Conservation (phyloP, 2,888 invertebrate genomes). For the Melinopterus prodromus region DNA sequence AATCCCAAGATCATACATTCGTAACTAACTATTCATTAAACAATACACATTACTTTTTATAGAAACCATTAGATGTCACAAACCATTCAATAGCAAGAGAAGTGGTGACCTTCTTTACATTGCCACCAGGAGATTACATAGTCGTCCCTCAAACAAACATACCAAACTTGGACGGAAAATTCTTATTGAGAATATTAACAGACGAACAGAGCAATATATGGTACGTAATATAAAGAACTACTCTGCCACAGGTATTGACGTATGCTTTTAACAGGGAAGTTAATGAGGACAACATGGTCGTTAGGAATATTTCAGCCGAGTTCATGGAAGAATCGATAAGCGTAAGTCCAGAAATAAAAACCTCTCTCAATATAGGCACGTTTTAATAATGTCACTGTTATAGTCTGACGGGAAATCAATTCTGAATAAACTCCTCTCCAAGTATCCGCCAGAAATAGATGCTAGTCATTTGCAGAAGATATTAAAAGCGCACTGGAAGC, state of each 20-base stretch:
- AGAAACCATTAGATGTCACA: conserved; percentile 73
- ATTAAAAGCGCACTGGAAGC: conserved; percentile 67
- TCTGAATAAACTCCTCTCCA: conserved; percentile 62
- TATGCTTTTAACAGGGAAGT: conserved; percentile 67
- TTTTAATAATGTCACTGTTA: conserved; percentile 43
- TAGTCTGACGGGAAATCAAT: conserved; percentile 64
- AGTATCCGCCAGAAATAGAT: conserved; percentile 70
- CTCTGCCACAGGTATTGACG: neutral
- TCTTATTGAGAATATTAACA: conserved; percentile 74
- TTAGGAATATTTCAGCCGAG: conserved; percentile 70
- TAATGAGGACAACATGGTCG: conserved; percentile 77
- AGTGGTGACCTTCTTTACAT: conserved; percentile 77
- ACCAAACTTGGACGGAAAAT: conserved; percentile 74
- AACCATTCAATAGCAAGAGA: conserved; percentile 72
- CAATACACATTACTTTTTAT: conserved; percentile 43
- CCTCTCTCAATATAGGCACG: neutral
- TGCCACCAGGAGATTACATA: conserved; percentile 78
- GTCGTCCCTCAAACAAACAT: conserved; percentile 76
- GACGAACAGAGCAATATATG: conserved; percentile 79
- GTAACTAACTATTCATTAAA: neutral
- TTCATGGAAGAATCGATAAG: conserved; percentile 67
- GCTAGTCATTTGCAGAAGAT: conserved; percentile 69
- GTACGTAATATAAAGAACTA: conserved; percentile 56
- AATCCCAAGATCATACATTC: no score
- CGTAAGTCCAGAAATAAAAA: conserved; percentile 56